These are phyloP conservation scores for Xestia sexstrigata DNA, from an alignment of 2,888 invertebrate species.

Conservation along the genomic window DNA sequence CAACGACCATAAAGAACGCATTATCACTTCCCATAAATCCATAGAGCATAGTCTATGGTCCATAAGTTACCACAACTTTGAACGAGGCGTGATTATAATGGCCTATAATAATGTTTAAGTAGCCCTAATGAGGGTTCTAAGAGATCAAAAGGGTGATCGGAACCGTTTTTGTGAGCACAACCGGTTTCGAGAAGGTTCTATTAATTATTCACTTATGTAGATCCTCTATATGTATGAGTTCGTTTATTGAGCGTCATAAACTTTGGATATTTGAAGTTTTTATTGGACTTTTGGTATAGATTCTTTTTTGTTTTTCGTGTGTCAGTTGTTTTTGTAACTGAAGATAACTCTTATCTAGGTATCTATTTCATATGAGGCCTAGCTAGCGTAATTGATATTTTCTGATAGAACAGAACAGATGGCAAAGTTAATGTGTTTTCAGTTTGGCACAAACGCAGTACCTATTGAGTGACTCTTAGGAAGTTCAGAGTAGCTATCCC, in stretches of 20 bases:
- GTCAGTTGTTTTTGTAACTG: not conserved
- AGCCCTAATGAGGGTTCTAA: conserved; percentile 80
- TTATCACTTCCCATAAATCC: conserved; percentile 64
- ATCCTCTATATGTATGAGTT: conserved; percentile 33
- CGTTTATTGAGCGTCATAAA: conserved; percentile 54
- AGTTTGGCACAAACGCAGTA: not conserved
- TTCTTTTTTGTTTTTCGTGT: conserved; percentile 12
- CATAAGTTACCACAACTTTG: conserved; percentile 58
- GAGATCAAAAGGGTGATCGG: conserved; percentile 70
- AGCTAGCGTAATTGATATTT: not conserved
- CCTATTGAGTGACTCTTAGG: not conserved
- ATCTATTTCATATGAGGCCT: not conserved
- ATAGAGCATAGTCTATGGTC: conserved; percentile 33
- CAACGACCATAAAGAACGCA: conserved; percentile 58
- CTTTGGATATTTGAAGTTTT: conserved; percentile 39
- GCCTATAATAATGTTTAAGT: conserved; percentile 84
- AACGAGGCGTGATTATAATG: conserved; percentile 81
- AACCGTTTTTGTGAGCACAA: conserved; percentile 70
- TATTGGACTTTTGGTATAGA: conserved; percentile 31
- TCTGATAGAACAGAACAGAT: not conserved
- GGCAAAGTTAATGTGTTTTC: not conserved
- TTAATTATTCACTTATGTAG: conserved; percentile 70
- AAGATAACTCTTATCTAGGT: too few relatives aligned
- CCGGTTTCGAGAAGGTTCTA: conserved; percentile 70
- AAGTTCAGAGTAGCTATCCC: not conserved